Evolutionary conservation across 2,888 invertebrate species (phyloP).

Genomic region (Campoplex capitator): DNA sequence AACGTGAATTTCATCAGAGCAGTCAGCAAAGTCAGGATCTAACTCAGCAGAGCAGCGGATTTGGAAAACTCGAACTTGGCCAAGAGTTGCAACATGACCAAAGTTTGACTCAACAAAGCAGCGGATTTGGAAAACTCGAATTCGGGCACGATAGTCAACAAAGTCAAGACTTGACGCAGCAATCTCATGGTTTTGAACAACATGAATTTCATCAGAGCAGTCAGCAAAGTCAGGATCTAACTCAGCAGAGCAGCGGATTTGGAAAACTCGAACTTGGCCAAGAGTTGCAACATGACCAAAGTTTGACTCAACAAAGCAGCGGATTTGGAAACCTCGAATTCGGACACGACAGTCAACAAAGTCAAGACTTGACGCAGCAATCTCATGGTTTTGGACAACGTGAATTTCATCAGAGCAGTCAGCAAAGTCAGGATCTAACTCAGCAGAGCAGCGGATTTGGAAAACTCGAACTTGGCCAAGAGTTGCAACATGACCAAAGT

Average conservation of each 20-base stretch:
- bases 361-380: constrained; percentile 53
- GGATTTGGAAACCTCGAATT: constrained; percentile 28
- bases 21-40: constrained; percentile 21
- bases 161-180: constrained; percentile 64
- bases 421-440: constrained; percentile 69
- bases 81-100: constrained; percentile 65
- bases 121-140: constrained; percentile 57
- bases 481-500: constrained; percentile 62
- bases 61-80: constrained; percentile 36
- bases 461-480: constrained; percentile 49
- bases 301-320: not conserved
- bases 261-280: constrained; percentile 2
- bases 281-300: not conserved
- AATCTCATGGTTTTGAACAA: constrained; percentile 23
- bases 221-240: not conserved
- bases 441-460: not conserved
- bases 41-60: constrained; percentile 24
- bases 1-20: no score
- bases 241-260: not conserved
- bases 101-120: constrained; percentile 63
- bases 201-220: no score
- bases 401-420: constrained; percentile 78
- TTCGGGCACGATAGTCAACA: constrained; percentile 56
- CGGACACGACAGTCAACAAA: constrained; percentile 9
- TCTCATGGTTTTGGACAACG: constrained; percentile 20